Percentiles rank a stretch among this genome's conserved stretches.
These are phyloP conservation scores for Xiphorhynchus erythropygius DNA, from an alignment of 2,797 vertebrate genomes.

Conservation along the genomic window DNA sequence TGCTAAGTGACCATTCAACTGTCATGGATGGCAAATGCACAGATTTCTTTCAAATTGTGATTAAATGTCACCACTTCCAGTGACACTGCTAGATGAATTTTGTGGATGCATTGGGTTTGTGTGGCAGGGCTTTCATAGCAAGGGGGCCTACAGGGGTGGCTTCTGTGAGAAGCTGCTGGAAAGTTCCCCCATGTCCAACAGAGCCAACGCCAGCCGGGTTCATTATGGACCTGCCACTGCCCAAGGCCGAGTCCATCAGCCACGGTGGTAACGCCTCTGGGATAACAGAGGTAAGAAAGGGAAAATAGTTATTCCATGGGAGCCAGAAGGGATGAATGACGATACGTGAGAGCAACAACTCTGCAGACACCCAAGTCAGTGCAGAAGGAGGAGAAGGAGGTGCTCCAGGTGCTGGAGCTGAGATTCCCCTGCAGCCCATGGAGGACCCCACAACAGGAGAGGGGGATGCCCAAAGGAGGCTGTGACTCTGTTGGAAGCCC, in stretches of 20 bases:
- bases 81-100: background rate
- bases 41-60: background rate
- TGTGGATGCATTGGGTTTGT: background rate
- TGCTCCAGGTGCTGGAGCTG: background rate
- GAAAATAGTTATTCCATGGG: background rate
- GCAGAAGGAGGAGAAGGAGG: background rate
- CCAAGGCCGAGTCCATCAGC: background rate
- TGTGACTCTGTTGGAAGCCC: background rate
- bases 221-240: rapidly evolving
- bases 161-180: background rate
- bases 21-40: background rate
- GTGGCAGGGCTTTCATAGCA: background rate
- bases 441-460: background rate
- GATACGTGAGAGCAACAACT: rapidly evolving
- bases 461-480: background rate
- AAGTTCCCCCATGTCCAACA: background rate
- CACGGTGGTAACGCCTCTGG: rapidly evolving
- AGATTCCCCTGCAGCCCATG: background rate
- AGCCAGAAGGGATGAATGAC: background rate
- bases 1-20: background rate
- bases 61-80: background rate
- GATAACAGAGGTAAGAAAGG: background rate
- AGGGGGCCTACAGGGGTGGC: background rate
- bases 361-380: background rate
- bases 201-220: background rate